phyloP scores from a whole-genome alignment of 2,888 invertebrate genomes.

The Harpagoxenus sublaevis region DNA sequence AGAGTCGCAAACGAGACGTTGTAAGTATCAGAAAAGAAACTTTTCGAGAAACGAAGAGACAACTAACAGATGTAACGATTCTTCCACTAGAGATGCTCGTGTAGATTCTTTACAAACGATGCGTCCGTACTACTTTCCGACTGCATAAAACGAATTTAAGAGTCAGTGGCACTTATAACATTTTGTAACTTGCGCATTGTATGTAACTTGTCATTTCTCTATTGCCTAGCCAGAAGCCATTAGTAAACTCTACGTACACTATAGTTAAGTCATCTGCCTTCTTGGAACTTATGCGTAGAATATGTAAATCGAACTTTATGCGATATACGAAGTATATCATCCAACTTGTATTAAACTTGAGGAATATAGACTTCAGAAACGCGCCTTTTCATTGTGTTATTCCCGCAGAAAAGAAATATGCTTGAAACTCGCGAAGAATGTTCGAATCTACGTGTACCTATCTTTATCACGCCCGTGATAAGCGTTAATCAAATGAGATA shows the following conservation, averaged over 20 bases:
- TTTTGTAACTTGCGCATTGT: background rate
- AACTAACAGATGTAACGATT: constrained; percentile 20
- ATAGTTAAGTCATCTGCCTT: constrained; percentile 13
- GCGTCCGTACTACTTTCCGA: constrained; percentile 3
- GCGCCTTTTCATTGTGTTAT: background rate
- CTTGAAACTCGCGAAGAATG: background rate
- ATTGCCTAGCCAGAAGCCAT: constrained; percentile 1
- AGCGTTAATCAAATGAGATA: background rate
- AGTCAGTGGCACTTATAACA: background rate
- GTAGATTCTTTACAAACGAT: constrained; percentile 22
- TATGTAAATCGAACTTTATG: constrained; percentile 36
- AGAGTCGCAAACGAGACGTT: constrained; percentile 11
- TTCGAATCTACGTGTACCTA: background rate
- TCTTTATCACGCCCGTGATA: background rate
- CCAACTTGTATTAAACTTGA: constrained; percentile 36
- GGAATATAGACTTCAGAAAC: background rate
- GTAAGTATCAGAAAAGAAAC: constrained; percentile 17
- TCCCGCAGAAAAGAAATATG: background rate
- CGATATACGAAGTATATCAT: background rate
- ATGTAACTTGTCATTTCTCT: background rate
- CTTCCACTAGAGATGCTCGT: constrained; percentile 10
- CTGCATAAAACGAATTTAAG: constrained; percentile 14
- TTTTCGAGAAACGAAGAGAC: constrained; percentile 7
- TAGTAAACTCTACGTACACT: constrained; percentile 16
- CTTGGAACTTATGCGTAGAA: constrained; percentile 7